Percentiles rank a stretch among this genome's conserved stretches.
These are phyloP conservation scores for Tanytarsus gracilentus DNA, from an alignment of 2,888 invertebrate genomes.

Conservation along the genomic window DNA sequence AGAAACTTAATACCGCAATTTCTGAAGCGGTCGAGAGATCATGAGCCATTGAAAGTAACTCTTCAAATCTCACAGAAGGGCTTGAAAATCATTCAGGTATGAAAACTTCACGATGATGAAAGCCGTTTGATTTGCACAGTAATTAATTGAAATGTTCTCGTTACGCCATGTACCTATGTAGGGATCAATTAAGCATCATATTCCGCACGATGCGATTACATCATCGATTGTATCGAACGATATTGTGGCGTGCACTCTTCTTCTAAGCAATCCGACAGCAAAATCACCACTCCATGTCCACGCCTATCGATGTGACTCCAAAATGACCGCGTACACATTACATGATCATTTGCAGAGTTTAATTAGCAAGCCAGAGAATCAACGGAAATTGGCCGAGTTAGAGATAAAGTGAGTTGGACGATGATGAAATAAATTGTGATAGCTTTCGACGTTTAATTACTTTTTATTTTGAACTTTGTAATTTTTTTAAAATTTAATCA, in stretches of 20 bases:
- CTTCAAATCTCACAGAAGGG: conserved; percentile 87
- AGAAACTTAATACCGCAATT: conserved; percentile 76
- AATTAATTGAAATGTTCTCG: too few relatives aligned
- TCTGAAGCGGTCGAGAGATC: conserved; percentile 72
- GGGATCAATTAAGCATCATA: conserved; percentile 79
- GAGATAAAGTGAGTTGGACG: conserved; percentile 47
- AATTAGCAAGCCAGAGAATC: conserved; percentile 73
- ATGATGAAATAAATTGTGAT: too few relatives aligned
- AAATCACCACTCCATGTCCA: conserved; percentile 93
- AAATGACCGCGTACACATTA: conserved; percentile 82
- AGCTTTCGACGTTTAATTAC: too few relatives aligned
- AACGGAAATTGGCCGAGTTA: conserved; percentile 74
- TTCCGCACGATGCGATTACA: conserved; percentile 87
- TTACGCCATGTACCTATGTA: too few relatives aligned
- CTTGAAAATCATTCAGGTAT: conserved; percentile 81
- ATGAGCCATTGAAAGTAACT: conserved; percentile 85
- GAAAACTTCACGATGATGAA: neutral
- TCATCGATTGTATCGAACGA: conserved; percentile 86
- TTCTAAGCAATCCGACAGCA: conserved; percentile 89
- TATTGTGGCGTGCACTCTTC: conserved; percentile 84
- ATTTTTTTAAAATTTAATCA: too few relatives aligned
- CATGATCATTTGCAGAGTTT: conserved; percentile 75
- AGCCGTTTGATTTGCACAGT: neutral
- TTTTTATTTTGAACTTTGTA: too few relatives aligned
- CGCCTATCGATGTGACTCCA: conserved; percentile 87